Percentiles rank a stretch among this genome's conserved stretches.
Conservation (phyloP, 2,113 vertebrate genomes). For the Mus pahari region DNA sequence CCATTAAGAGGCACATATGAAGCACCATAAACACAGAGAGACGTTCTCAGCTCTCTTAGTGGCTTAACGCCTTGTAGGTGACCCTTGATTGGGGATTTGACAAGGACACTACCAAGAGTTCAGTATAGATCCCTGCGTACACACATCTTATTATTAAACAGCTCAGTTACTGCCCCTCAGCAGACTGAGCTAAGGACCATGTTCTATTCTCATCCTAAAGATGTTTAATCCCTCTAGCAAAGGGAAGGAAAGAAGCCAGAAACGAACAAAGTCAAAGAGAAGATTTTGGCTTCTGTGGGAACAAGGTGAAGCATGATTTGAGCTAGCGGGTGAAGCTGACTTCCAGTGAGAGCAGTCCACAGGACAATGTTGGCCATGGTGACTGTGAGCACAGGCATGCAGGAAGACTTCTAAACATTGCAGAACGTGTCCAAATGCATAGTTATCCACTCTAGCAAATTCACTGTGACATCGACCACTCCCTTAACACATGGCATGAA, state of each 20-base stretch:
- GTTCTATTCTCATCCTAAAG: neutral
- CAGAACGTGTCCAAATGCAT: neutral
- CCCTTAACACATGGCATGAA: conserved; percentile 17
- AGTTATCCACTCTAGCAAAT: conserved; percentile 21
- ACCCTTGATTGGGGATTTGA: neutral
- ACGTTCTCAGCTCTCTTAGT: neutral
- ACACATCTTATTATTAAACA: neutral
- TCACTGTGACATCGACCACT: neutral
- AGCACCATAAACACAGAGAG: neutral
- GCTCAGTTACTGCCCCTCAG: neutral
- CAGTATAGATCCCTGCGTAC: neutral
- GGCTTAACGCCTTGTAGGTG: neutral
- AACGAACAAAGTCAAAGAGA: neutral
- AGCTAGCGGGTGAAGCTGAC: neutral
- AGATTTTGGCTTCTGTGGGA: neutral
- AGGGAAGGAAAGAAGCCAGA: neutral
- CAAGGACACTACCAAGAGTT: rapidly evolving
- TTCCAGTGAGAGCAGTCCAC: neutral
- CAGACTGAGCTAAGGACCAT: neutral
- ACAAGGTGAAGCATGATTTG: neutral
- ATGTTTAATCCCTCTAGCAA: neutral
- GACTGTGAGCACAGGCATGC: neutral
- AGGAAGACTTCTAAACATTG: neutral
- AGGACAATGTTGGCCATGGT: neutral
- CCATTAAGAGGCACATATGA: neutral